Evolutionary conservation across 2,888 invertebrate genomes (phyloP).

Genomic region (Leucoma salicis): DNA sequence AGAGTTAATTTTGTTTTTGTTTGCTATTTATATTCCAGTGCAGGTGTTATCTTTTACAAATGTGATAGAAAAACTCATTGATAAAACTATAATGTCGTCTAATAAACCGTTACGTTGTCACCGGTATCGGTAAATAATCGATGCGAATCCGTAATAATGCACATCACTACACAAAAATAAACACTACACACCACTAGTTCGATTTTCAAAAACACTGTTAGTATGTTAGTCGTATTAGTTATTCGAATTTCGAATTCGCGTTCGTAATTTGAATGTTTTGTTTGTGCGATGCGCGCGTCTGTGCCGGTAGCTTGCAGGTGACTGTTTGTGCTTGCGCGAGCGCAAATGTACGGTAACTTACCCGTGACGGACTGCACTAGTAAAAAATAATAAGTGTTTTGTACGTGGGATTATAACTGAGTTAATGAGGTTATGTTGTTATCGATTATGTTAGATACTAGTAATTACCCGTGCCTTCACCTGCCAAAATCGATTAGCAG

Average conservation of each 20-base stretch:
- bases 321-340: constrained; percentile 57
- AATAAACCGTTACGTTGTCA: constrained; percentile 57
- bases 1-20: not conserved
- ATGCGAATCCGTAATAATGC: constrained; percentile 54
- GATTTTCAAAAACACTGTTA: constrained; percentile 50
- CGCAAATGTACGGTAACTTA: constrained; percentile 44
- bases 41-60: not conserved
- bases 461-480: no score
- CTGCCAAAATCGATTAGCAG: no score
- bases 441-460: constrained; percentile 7
- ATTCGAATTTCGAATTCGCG: constrained; percentile 50
- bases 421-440: constrained; percentile 23
- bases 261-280: constrained; percentile 42
- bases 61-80: constrained; percentile 24
- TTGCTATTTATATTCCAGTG: not conserved
- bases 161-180: constrained; percentile 49
- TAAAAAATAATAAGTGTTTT: constrained; percentile 47
- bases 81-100: constrained; percentile 35
- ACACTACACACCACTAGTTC: constrained; percentile 52
- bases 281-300: constrained; percentile 56
- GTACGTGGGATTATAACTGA: constrained; percentile 55
- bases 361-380: constrained; percentile 54
- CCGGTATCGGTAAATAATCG: constrained; percentile 50
- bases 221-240: constrained; percentile 50
- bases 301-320: constrained; percentile 71